phyloP scores from a whole-genome alignment of 2,113 vertebrate genomes.

The Ailurus styani region DNA sequence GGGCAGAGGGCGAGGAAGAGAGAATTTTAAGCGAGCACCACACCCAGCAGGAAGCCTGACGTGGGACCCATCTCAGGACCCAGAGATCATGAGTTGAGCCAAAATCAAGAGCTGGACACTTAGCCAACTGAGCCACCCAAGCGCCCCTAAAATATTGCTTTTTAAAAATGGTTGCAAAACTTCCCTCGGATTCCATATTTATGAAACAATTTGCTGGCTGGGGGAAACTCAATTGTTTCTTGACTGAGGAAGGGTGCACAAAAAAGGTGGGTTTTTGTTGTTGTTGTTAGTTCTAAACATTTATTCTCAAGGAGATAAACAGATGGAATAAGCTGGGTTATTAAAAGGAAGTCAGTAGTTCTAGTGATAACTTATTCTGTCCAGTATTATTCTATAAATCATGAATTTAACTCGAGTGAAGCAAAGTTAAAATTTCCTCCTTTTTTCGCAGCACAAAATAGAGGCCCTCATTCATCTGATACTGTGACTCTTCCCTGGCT shows the following conservation, averaged over 20 bases:
- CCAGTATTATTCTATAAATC: neutral
- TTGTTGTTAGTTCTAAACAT: slow-evolving; percentile 9
- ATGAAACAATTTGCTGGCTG: neutral
- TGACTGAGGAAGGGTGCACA: neutral
- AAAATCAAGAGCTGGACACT: neutral
- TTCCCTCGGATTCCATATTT: neutral
- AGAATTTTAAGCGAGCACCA: neutral
- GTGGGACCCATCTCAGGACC: neutral
- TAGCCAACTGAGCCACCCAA: neutral
- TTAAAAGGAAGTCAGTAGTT: neutral
- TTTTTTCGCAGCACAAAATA: neutral
- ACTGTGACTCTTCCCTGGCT: neutral
- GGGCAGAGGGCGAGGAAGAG: neutral
- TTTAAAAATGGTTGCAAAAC: neutral
- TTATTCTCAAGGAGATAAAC: neutral
- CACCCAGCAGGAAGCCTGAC: neutral
- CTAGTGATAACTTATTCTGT: neutral
- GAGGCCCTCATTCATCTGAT: neutral
- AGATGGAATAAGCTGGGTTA: neutral
- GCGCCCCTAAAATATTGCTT: neutral
- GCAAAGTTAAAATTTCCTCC: neutral
- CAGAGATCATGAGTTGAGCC: neutral
- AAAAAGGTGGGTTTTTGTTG: neutral
- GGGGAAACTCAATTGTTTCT: slow-evolving; percentile 4
- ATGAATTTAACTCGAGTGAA: slow-evolving; percentile 12